Evolutionary conservation across 2,888 invertebrate species (phyloP).

Genomic region (Cerastis leucographa): DNA sequence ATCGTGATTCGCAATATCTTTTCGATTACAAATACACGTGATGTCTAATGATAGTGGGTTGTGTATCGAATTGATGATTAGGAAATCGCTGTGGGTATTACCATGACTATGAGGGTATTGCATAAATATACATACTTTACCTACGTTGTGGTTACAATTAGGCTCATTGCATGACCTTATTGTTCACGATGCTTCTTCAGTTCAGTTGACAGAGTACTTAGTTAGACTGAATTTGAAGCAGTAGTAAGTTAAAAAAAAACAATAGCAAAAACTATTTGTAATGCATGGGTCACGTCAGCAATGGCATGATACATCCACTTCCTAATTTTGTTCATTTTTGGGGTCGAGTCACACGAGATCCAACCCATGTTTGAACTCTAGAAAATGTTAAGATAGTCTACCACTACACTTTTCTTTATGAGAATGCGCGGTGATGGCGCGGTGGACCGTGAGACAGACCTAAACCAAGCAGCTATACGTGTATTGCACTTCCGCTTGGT

Average conservation of each 20-base stretch:
- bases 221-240: neutral
- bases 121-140: slow-evolving; percentile 4
- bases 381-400: neutral
- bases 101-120: slow-evolving; percentile 41
- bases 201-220: neutral
- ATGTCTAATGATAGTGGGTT: slow-evolving; percentile 33
- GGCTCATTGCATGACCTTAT: neutral
- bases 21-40: slow-evolving; percentile 32
- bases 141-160: slow-evolving; percentile 9
- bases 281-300: neutral
- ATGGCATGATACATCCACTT: neutral
- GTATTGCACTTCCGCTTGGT: neutral
- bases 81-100: slow-evolving; percentile 33
- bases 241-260: neutral
- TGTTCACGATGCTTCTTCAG: neutral
- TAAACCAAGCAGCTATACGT: neutral
- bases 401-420: neutral
- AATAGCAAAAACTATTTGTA: neutral
- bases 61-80: slow-evolving; percentile 46
- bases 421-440: neutral
- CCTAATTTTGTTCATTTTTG: neutral
- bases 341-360: neutral
- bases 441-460: neutral
- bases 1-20: slow-evolving; percentile 28
- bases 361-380: neutral